Evolutionary conservation across 1,140 invertebrate genomes (phyloP), one percentile per base, ranked within the genome.

Genomic region (Calycopis cecrops): DNA sequence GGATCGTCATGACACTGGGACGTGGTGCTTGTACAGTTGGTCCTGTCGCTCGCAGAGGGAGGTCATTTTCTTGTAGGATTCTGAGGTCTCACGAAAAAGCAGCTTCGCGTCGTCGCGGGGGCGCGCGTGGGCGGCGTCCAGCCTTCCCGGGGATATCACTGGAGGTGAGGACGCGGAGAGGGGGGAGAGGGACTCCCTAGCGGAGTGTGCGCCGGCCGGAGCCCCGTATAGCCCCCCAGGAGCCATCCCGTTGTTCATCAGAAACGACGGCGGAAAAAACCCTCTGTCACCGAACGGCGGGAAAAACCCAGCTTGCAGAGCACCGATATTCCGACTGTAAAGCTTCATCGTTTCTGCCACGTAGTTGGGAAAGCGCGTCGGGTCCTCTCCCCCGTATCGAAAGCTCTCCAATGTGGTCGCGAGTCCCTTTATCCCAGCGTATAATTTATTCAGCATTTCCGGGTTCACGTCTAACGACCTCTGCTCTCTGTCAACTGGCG

Each of bases 371-470:
- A 87, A 62, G 35, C 85, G 85, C 0, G 84, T 67, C 4, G 74
- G 53, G 14, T 87, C 85, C 16, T 85, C 85, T 42, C 85, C 82
- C 6, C 81, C 77, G 54, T 88, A 88, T 56, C 83, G 73, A 18
- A 88, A 59, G 33, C 81, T 87, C 55, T 88, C 87, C 7, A 88
- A 67, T 3, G 87, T 88, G 1, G 87, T 85, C 14, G 87, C 87
- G 7, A 88, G 72, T 6, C 87, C 87, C 77, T 88, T 88, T 60
- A 88, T 88, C 53, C 95, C 94, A 4, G 94, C 92, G 71, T 96
- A 97, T 7, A 97, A 87, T 58, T 96, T 90, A 1, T 95, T 93
- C 44, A 97, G 76, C 48, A 97, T 92, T 69, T 97, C 95, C n/a
- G 92, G 92, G 59, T 88, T 88, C 66, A 76, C 95, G 90, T 84